Conservation (phyloP, 2,888 invertebrate genomes). For the Acanthosepion esculentum region DNA sequence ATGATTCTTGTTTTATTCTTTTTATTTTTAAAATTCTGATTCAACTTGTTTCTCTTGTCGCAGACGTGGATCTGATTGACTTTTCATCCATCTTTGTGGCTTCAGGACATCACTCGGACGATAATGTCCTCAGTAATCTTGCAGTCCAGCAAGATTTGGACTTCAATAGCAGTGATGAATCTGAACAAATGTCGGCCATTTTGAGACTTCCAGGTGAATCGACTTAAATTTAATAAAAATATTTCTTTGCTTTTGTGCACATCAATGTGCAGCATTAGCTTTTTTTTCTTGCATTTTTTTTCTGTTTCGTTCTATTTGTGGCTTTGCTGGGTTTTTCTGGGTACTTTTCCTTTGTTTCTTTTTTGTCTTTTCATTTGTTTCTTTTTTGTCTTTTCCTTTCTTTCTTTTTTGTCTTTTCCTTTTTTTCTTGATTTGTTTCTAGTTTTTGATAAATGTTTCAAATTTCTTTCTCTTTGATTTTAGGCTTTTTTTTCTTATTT, state of each 20-base stretch:
- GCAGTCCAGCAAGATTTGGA: constrained; percentile 67
- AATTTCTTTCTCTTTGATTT: background rate
- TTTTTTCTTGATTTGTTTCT: background rate
- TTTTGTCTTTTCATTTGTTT: background rate
- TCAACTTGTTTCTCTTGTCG: constrained; percentile 34
- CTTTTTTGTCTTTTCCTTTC: background rate
- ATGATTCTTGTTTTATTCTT: background rate
- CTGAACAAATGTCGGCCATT: constrained; percentile 55
- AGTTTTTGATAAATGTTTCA: background rate
- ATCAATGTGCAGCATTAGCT: background rate
- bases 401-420: background rate
- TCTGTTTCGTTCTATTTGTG: background rate
- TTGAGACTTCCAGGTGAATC: constrained; percentile 47
- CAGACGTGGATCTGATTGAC: constrained; percentile 92
- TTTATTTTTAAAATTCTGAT: background rate
- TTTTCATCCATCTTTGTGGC: constrained; percentile 86
- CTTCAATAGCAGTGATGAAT: constrained; percentile 69
- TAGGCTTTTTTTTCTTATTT: too few species aligned
- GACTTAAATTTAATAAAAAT: background rate
- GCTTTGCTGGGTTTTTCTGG: too few species aligned
- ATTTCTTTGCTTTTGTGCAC: background rate
- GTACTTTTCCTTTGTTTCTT: background rate
- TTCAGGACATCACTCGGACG: constrained; percentile 79
- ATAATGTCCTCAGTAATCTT: constrained; percentile 59
- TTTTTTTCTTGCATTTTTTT: background rate